Percentiles rank a stretch among this genome's conserved stretches.
Evolutionary conservation across 2,797 vertebrate genomes (phyloP).

Genomic region (Diglossa cyanea): DNA sequence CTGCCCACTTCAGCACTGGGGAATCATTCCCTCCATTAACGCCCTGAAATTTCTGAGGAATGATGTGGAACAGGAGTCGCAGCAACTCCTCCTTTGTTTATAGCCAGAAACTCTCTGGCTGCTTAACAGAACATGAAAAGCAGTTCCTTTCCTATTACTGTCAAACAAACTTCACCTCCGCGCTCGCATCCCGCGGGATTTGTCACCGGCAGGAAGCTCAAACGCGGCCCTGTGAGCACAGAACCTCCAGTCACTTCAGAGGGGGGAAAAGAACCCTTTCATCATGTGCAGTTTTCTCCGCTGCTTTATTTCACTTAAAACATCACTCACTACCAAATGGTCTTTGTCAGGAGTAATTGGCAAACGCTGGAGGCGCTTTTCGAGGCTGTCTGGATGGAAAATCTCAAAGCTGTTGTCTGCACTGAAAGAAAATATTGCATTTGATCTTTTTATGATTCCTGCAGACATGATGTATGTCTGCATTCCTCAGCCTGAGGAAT

Average conservation of each 20-base stretch:
- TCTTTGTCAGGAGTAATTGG: slow-evolving; percentile 77
- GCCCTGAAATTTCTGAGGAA: neutral
- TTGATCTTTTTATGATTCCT: slow-evolving; percentile 76
- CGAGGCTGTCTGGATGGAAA: slow-evolving; percentile 72
- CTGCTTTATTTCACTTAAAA: slow-evolving; percentile 76
- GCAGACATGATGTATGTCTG: slow-evolving; percentile 75
- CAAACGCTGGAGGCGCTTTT: slow-evolving; percentile 71
- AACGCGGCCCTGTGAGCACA: slow-evolving; percentile 42
- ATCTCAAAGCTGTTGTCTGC: slow-evolving; percentile 73
- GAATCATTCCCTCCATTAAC: neutral
- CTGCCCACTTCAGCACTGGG: neutral
- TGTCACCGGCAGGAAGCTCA: slow-evolving; percentile 64
- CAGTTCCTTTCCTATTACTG: slow-evolving; percentile 54
- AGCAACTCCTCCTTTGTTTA: slow-evolving; percentile 54
- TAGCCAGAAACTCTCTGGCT: slow-evolving; percentile 33
- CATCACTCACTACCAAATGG: slow-evolving; percentile 77
- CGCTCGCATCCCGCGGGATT: slow-evolving; percentile 50
- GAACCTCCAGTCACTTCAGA: slow-evolving; percentile 70
- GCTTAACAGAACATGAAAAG: slow-evolving; percentile 45
- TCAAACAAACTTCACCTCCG: slow-evolving; percentile 66
- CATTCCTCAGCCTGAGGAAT: slow-evolving; percentile 69
- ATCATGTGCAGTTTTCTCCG: slow-evolving; percentile 65
- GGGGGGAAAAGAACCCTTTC: slow-evolving; percentile 72
- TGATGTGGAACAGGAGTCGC: slow-evolving; percentile 16
- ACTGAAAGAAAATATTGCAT: slow-evolving; percentile 76